phyloP scores from a whole-genome alignment of 2,797 vertebrate genomes.

The Arrhamphus sclerolepis region DNA sequence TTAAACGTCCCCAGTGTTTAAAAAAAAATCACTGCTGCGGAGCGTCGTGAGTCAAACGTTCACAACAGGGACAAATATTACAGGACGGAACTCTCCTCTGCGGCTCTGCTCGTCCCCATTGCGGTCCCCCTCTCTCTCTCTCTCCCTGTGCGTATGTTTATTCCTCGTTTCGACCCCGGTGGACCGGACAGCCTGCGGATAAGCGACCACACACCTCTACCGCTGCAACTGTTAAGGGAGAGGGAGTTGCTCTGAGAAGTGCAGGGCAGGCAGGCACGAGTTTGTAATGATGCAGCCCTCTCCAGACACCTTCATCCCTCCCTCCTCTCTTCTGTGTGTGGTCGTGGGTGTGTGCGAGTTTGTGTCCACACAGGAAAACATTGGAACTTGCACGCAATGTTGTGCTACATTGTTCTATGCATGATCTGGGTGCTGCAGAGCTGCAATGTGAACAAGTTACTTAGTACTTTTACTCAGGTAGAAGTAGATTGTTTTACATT shows the following conservation, averaged over 20 bases:
- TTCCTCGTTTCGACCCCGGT: conserved; percentile 4
- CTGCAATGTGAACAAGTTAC: no score
- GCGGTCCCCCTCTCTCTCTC: no score
- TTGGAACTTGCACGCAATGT: no score
- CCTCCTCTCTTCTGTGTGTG: conserved; percentile 8
- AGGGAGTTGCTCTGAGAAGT: conserved; percentile 52
- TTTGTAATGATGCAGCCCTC: conserved; percentile 57
- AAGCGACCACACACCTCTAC: conserved; percentile 24
- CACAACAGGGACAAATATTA: background rate
- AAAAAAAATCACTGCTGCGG: conserved; percentile 20
- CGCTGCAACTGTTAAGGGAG: conserved; percentile 41
- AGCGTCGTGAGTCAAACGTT: conserved; percentile 22
- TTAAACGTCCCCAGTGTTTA: conserved; percentile 22
- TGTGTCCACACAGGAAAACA: no score
- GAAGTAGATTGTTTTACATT: no score
- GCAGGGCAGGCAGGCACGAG: conserved; percentile 57
- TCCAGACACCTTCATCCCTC: conserved; percentile 42
- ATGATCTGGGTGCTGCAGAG: no score
- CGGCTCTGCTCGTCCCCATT: conserved; percentile 60
- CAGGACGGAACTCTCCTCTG: background rate
- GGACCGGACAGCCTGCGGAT: background rate
- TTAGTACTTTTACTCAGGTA: no score
- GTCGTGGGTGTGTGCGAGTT: no score
- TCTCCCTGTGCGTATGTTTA: conserved; percentile 5
- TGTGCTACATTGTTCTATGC: no score